These are phyloP conservation scores for Zaprionus lachaisei DNA, from an alignment of 1,140 invertebrate genomes.

Conservation along the genomic window DNA sequence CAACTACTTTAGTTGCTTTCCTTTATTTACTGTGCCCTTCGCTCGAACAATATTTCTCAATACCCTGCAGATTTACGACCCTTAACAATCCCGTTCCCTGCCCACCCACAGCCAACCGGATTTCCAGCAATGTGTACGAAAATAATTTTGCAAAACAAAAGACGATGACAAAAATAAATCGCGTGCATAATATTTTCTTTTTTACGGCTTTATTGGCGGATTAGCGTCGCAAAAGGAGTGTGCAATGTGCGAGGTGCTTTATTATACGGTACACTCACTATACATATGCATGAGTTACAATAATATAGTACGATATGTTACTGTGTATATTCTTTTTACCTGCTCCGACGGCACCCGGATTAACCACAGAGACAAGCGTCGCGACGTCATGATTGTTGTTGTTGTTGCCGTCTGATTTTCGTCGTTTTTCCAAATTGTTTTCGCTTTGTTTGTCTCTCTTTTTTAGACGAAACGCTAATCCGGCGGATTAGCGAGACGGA, in stretches of 20 bases:
- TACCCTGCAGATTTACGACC: constrained; percentile 17
- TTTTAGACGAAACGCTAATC: constrained; percentile 78
- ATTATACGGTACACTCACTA: constrained; percentile 6
- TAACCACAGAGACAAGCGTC: constrained; percentile 56
- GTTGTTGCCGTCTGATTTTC: constrained; percentile 58
- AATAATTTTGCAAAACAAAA: constrained; percentile 65
- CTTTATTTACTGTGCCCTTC: not conserved
- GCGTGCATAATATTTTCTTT: constrained; percentile 55
- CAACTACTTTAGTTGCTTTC: not conserved
- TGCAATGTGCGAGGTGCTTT: constrained; percentile 56
- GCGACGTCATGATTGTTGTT: constrained; percentile 35
- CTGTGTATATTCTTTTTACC: constrained; percentile 34
- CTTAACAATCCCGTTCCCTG: not conserved
- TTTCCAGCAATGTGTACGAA: constrained; percentile 70
- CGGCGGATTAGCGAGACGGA: constrained; percentile 73
- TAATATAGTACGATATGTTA: not conserved
- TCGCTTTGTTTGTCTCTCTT: constrained; percentile 65
- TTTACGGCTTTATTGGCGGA: constrained; percentile 76
- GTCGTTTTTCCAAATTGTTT: constrained; percentile 63
- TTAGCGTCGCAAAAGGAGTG: constrained; percentile 80
- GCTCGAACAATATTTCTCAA: constrained; percentile 6
- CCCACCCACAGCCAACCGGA: constrained; percentile 20
- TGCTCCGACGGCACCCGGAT: constrained; percentile 63
- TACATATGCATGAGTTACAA: not conserved
- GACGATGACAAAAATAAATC: constrained; percentile 44